A percentile compares a stretch with the other conserved stretches of the same genome.
phyloP scores from a whole-genome alignment of 1,140 invertebrate species.

The Hypsibius dujardini region DNA sequence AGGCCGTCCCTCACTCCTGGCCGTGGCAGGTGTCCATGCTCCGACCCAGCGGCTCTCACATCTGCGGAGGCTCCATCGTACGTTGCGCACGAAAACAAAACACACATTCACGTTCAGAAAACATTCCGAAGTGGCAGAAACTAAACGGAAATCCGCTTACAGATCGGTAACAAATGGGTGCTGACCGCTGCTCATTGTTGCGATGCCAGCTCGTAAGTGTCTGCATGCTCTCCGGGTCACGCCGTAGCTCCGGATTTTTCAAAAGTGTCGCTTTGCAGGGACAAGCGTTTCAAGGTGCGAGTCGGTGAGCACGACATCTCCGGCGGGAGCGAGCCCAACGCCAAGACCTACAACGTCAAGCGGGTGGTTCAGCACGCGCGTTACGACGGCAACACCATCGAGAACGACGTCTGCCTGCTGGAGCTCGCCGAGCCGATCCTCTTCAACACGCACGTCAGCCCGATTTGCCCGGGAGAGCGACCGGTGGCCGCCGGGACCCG shows the following conservation, averaged over 20 bases:
- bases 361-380: neutral
- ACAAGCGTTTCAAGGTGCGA: neutral
- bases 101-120: neutral
- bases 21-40: neutral
- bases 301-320: neutral
- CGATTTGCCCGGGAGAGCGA: neutral
- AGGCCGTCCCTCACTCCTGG: neutral
- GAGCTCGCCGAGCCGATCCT: neutral
- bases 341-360: slow-evolving; percentile 3
- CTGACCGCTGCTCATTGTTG: neutral
- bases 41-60: neutral
- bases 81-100: neutral
- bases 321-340: neutral
- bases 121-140: neutral
- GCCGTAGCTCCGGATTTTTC: too few species aligned
- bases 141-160: neutral
- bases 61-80: slow-evolving; percentile 4
- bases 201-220: neutral
- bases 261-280: neutral
- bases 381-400: neutral
- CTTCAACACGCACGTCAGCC: neutral
- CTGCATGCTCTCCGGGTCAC: too few species aligned
- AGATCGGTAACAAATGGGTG: neutral
- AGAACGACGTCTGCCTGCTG: neutral
- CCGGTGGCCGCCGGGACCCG: neutral